Conservation (phyloP, 92 coral and sea anemone species). For the Porites rus region DNA sequence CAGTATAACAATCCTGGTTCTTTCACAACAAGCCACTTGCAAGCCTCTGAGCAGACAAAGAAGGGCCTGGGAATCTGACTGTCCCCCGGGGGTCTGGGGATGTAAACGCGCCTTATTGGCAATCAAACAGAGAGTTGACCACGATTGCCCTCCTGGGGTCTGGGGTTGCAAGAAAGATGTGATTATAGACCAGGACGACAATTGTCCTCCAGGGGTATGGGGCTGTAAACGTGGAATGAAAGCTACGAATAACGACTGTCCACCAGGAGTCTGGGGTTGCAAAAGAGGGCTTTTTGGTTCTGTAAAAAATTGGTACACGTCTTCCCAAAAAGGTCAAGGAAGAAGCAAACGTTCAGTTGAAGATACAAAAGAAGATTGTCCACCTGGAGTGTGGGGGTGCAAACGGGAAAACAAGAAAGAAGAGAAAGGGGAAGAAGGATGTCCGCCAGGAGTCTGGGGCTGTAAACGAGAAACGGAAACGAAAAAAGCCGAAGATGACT, state of each 20-base stretch:
- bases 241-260: slow-evolving; percentile 31
- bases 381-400: slow-evolving; percentile 77
- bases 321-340: background rate
- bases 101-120: slow-evolving; percentile 46
- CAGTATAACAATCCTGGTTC: slow-evolving; percentile 9
- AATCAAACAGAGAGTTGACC: slow-evolving; percentile 5
- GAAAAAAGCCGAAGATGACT: slow-evolving; percentile 3
- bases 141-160: slow-evolving; percentile 71
- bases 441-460: slow-evolving; percentile 77
- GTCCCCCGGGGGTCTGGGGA: slow-evolving; percentile 83
- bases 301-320: slow-evolving; percentile 23
- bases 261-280: slow-evolving; percentile 82
- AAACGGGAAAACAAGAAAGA: slow-evolving; percentile 46
- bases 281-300: slow-evolving; percentile 50
- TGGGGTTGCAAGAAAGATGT: slow-evolving; percentile 54
- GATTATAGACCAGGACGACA: slow-evolving; percentile 16
- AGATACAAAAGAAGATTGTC: slow-evolving; percentile 54
- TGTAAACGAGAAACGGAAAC: slow-evolving; percentile 43
- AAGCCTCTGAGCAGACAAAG: slow-evolving; percentile 28
- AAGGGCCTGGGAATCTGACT: slow-evolving; percentile 34
- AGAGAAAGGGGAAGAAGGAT: slow-evolving; percentile 29
- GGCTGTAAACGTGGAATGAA: slow-evolving; percentile 47
- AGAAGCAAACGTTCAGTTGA: slow-evolving; percentile 22
- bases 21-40: slow-evolving; percentile 25
- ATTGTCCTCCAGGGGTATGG: slow-evolving; percentile 79